A percentile compares a stretch with the other conserved stretches of the same genome.
phyloP scores from a whole-genome alignment of 2,797 vertebrate genomes.

The Chaunax sp. region DNA sequence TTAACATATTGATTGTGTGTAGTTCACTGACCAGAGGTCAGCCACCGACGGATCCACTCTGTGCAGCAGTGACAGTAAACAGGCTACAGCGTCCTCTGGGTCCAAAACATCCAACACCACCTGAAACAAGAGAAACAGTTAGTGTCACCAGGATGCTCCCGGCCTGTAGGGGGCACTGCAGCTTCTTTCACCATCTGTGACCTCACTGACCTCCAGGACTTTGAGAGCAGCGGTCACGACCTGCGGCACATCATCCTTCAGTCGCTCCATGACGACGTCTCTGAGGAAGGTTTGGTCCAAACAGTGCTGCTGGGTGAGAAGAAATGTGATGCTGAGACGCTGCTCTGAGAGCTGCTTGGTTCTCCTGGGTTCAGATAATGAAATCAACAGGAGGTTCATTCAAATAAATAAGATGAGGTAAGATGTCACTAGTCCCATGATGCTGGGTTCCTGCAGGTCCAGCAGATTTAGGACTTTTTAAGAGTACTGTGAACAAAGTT shows the following conservation, averaged over 20 bases:
- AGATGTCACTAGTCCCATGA: too few relatives aligned
- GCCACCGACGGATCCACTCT: conserved; percentile 78
- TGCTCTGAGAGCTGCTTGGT: too few relatives aligned
- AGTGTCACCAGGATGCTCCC: too few relatives aligned
- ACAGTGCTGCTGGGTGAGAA: conserved; percentile 76
- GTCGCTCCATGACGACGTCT: conserved; percentile 85
- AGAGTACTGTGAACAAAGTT: too few relatives aligned
- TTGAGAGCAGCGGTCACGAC: conserved; percentile 86
- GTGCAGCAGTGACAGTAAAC: conserved; percentile 86
- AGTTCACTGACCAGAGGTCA: conserved; percentile 84
- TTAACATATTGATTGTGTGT: neutral
- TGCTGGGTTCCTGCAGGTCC: too few relatives aligned
- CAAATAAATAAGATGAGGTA: too few relatives aligned
- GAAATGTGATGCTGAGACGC: neutral
- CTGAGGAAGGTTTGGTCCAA: conserved; percentile 89
- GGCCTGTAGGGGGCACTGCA: neutral
- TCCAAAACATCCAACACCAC: conserved; percentile 76
- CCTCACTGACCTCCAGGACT: conserved; percentile 85
- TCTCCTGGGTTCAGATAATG: too few relatives aligned
- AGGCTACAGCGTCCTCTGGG: conserved; percentile 79
- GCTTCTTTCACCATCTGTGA: neutral
- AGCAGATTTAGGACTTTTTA: too few relatives aligned
- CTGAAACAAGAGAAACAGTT: conserved; percentile 66
- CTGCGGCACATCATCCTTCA: conserved; percentile 87
- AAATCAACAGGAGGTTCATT: too few relatives aligned